Conservation (phyloP, 2,888 invertebrate species). For the Omphaloscelis lunosa region DNA sequence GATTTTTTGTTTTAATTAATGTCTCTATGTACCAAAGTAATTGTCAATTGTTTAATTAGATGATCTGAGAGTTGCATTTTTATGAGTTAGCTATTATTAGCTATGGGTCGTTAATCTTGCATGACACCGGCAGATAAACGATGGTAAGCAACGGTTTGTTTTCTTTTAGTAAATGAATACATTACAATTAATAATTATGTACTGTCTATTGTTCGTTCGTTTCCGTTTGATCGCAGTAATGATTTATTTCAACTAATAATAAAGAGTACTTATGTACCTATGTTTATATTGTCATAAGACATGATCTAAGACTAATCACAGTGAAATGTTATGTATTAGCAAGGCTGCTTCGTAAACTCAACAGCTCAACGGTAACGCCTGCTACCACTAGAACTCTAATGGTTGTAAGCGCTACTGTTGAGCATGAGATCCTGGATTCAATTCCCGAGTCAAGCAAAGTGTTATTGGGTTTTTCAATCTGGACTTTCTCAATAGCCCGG, state of each 20-base stretch:
- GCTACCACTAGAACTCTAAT: background rate
- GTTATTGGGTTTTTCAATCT: background rate
- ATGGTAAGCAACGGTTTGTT: constrained; percentile 20
- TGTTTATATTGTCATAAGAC: constrained; percentile 1
- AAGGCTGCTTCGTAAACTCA: background rate
- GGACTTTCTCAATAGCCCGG: background rate
- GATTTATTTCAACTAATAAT: background rate
- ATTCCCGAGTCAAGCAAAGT: no score
- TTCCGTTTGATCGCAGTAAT: background rate
- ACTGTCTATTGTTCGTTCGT: constrained; percentile 14
- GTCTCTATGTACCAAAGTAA: background rate
- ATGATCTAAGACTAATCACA: no score
- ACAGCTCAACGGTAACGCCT: no score
- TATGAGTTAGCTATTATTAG: constrained; percentile 1
- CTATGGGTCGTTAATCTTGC: constrained; percentile 5
- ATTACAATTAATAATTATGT: constrained; percentile 3
- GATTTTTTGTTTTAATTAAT: background rate
- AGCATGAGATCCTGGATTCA: no score
- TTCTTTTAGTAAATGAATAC: background rate
- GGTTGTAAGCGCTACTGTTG: no score
- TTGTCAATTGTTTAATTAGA: constrained; percentile 1
- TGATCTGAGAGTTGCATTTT: background rate
- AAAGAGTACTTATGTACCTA: background rate
- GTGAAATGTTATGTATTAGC: background rate
- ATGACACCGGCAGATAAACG: background rate